phyloP scores from a whole-genome alignment of 2,888 invertebrate species.

The Anaspis maculata region DNA sequence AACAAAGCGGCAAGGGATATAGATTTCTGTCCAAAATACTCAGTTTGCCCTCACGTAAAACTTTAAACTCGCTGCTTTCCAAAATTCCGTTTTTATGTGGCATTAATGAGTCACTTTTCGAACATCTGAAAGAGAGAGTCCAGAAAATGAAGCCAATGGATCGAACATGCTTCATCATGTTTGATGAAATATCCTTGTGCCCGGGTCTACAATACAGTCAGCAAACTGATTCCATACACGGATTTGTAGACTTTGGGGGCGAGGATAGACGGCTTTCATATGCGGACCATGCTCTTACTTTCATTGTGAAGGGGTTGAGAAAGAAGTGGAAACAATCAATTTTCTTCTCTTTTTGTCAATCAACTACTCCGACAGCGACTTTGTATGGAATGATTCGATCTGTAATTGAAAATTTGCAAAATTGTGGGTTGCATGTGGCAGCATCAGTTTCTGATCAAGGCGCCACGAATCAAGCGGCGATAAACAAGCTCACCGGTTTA shows the following conservation, averaged over 20 bases:
- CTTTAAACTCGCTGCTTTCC: not conserved
- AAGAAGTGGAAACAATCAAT: conserved; percentile 9
- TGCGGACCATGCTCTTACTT: not conserved
- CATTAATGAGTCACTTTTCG: conserved; percentile 2
- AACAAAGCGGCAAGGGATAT: conserved; percentile 5
- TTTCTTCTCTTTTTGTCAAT: conserved; percentile 4
- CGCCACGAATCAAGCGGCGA: conserved; percentile 6
- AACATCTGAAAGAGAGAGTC: not conserved
- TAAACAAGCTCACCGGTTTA: conserved; percentile 2
- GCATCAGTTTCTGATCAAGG: conserved; percentile 8
- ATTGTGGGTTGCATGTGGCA: conserved; percentile 4
- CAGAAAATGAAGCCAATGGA: conserved; percentile 1
- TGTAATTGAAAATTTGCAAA: not conserved
- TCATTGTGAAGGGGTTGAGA: not conserved
- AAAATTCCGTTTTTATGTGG: conserved; percentile 2
- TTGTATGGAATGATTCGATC: not conserved
- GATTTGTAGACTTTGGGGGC: conserved; percentile 2
- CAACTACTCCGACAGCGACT: not conserved
- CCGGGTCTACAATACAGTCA: conserved; percentile 4
- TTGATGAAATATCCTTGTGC: not conserved
- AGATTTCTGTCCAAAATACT: conserved; percentile 1
- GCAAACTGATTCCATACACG: conserved; percentile 1
- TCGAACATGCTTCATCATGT: conserved; percentile 1
- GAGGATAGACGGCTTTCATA: not conserved
- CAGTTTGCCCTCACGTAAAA: conserved; percentile 5